Percentiles rank a stretch among this genome's conserved stretches.
Evolutionary conservation across 2,113 vertebrate species (phyloP).

Genomic region (Ceratotherium simum): DNA sequence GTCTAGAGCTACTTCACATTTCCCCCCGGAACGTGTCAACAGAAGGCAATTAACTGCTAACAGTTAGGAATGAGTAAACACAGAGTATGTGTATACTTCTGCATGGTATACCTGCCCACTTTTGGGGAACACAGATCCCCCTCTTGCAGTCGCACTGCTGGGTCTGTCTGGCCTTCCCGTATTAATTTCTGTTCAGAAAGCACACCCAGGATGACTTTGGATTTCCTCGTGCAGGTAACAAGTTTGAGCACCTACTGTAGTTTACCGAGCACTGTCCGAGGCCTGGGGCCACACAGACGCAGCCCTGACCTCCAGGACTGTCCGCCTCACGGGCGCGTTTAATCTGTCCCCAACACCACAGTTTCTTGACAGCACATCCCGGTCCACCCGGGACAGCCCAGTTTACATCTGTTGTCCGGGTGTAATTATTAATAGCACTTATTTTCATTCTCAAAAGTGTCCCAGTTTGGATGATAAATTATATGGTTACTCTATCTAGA

Average conservation of each 20-base stretch:
- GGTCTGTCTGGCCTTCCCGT: background rate
- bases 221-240: background rate
- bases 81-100: background rate
- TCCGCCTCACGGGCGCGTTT: background rate
- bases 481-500: constrained; percentile 25
- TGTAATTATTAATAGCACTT: constrained; percentile 63
- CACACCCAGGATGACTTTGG: too few species aligned
- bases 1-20: constrained; percentile 4
- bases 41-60: constrained; percentile 37
- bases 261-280: background rate
- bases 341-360: background rate
- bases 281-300: background rate
- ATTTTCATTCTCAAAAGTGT: constrained; percentile 50
- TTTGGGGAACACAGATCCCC: background rate
- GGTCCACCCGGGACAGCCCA: background rate
- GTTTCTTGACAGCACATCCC: background rate
- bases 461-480: constrained; percentile 74
- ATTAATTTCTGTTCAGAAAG: background rate
- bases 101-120: background rate
- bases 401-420: background rate
- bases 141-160: background rate
- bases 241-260: background rate
- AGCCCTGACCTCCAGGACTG: background rate
- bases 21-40: constrained; percentile 47
- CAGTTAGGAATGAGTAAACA: constrained; percentile 3